Conservation (phyloP, 64 coral and sea anemone species). For the Dendrophyllia cribrosa region DNA sequence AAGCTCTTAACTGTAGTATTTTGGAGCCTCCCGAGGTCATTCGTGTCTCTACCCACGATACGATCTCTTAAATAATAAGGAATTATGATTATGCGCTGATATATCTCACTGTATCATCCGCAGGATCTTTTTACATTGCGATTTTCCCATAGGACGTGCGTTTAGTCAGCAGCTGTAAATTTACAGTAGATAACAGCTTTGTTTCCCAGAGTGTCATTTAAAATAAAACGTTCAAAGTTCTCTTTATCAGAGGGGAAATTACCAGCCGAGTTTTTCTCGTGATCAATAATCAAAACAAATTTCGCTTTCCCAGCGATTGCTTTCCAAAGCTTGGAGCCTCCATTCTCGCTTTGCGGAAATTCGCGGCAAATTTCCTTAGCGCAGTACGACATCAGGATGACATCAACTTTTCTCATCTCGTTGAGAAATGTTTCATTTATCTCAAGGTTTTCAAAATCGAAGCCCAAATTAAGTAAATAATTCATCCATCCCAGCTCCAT, state of each 20-base stretch:
- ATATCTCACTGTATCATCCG: too few relatives aligned
- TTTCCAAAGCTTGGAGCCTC: constrained; percentile 43
- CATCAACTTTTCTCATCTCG: constrained; percentile 35
- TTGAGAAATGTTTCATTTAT: constrained; percentile 8
- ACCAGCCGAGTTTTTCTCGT: neutral
- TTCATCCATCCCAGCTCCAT: constrained; percentile 70
- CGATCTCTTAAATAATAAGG: too few relatives aligned
- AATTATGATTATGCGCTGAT: too few relatives aligned
- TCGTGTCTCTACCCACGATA: too few relatives aligned
- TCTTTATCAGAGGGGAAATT: constrained; percentile 22
- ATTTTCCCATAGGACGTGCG: neutral
- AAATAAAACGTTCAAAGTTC: constrained; percentile 24
- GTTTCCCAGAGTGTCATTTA: constrained; percentile 26
- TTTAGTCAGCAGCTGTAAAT: neutral
- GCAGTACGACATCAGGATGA: constrained; percentile 63
- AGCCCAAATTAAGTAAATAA: constrained; percentile 47
- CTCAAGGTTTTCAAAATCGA: constrained; percentile 57
- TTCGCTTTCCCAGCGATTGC: constrained; percentile 63
- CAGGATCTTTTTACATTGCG: too few relatives aligned
- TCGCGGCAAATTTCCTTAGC: constrained; percentile 4
- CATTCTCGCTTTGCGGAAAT: neutral
- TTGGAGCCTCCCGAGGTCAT: too few relatives aligned
- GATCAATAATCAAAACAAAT: constrained; percentile 63
- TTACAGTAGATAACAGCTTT: constrained; percentile 32
- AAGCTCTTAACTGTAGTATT: too few relatives aligned